Percentiles rank a stretch among this genome's conserved stretches.
phyloP scores from a whole-genome alignment of 2,888 invertebrate species.

The Gymnoscelis rufifasciata region DNA sequence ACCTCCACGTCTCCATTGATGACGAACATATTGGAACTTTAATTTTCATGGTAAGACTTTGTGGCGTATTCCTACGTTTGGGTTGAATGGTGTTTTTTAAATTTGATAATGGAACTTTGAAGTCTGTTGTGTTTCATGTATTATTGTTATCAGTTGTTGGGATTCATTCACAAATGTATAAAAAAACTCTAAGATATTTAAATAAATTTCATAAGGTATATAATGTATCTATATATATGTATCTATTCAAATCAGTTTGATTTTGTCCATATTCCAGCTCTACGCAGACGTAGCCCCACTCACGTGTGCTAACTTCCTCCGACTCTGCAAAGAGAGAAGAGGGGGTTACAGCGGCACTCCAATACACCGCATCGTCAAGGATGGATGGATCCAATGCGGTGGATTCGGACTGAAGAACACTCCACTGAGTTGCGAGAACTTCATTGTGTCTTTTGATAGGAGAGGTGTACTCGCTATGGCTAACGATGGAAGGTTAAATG shows the following conservation, averaged over 20 bases:
- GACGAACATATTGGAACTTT: conserved; percentile 66
- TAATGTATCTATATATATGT: no score
- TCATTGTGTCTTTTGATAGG: conserved; percentile 80
- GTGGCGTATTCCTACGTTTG: no score
- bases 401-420: conserved; percentile 62
- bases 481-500: conserved; percentile 77
- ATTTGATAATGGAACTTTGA: no score
- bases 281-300: conserved; percentile 79
- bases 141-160: no score
- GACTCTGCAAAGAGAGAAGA: conserved; percentile 64
- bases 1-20: conserved; percentile 74
- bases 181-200: no score
- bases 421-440: conserved; percentile 82
- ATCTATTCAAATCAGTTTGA: no score
- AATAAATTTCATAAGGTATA: no score
- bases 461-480: conserved; percentile 86
- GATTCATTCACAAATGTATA: no score
- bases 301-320: conserved; percentile 79
- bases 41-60: conserved; percentile 81
- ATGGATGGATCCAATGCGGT: conserved; percentile 86
- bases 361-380: conserved; percentile 82
- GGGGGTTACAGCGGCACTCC: conserved; percentile 77
- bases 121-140: no score
- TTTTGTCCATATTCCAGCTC: conserved; percentile 54
- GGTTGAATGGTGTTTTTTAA: no score